Conservation (phyloP, 1,140 invertebrate species). For the Drosophila ogumai region DNA sequence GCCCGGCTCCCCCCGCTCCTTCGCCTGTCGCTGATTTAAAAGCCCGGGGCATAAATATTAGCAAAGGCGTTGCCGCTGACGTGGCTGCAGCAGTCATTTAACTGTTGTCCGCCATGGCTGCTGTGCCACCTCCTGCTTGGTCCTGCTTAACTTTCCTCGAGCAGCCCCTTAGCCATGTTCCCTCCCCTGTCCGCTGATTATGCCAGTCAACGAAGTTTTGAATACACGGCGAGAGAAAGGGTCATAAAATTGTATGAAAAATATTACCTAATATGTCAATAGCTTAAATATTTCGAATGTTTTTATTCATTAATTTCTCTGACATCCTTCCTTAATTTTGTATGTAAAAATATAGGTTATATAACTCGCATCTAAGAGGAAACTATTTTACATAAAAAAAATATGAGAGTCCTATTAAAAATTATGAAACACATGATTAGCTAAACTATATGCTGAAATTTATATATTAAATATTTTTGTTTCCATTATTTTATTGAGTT, state of each 20-base stretch:
- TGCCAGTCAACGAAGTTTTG: constrained; percentile 61
- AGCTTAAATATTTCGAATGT: too few relatives aligned
- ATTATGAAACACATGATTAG: too few relatives aligned
- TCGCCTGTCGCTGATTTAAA: constrained; percentile 48
- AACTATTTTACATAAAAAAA: too few relatives aligned
- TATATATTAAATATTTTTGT: too few relatives aligned
- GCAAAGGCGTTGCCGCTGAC: constrained; percentile 75
- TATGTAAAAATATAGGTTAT: too few relatives aligned
- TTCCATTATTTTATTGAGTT: too few relatives aligned
- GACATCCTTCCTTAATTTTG: too few relatives aligned
- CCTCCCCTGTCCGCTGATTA: constrained; percentile 22
- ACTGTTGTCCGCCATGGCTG: constrained; percentile 58
- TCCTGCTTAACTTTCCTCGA: constrained; percentile 15
- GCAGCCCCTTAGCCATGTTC: neutral
- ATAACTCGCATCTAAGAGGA: too few relatives aligned
- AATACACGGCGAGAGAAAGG: neutral
- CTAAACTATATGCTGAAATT: too few relatives aligned
- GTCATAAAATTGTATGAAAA: neutral
- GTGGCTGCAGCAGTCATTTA: constrained; percentile 74
- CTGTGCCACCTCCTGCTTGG: constrained; percentile 4
- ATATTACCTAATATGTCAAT: too few relatives aligned
- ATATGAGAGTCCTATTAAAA: too few relatives aligned
- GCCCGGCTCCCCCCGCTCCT: constrained; percentile 7
- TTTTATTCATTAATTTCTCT: too few relatives aligned
- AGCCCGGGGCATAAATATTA: constrained; percentile 73